Conservation (phyloP, 2,113 vertebrate genomes). For the Hippocampus guttulatus region DNA sequence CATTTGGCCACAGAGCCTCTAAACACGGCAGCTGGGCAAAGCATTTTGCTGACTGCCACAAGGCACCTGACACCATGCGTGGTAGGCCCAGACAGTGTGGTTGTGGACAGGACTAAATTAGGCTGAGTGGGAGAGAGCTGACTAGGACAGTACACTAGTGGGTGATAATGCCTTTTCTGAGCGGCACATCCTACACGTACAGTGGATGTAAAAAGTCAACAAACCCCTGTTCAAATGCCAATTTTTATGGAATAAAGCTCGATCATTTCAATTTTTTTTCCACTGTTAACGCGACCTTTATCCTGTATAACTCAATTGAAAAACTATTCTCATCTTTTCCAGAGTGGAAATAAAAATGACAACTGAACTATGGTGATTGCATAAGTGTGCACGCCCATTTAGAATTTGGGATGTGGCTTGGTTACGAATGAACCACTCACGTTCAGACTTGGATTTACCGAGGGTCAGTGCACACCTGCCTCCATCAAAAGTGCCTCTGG, state of each 20-base stretch:
- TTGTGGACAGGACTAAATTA: constrained; percentile 42
- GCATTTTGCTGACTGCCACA: constrained; percentile 73
- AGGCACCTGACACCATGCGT: constrained; percentile 78
- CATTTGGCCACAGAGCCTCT: constrained; percentile 67
- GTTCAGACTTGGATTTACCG: background rate
- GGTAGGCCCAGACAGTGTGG: constrained; percentile 60
- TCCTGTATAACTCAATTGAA: background rate
- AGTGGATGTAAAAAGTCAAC: background rate
- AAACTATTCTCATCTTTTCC: background rate
- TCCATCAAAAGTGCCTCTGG: background rate
- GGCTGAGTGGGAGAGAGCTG: constrained; percentile 29
- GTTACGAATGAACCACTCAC: too few species aligned
- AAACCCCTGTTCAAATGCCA: background rate
- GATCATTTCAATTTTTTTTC: background rate
- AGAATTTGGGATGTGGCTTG: background rate
- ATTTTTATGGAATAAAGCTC: background rate
- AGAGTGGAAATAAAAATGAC: background rate
- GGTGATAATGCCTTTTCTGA: constrained; percentile 19
- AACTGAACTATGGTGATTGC: too few species aligned
- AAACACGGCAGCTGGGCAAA: constrained; percentile 65
- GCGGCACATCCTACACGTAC: constrained; percentile 7
- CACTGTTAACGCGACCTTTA: background rate
- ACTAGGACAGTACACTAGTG: constrained; percentile 9
- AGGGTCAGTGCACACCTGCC: background rate
- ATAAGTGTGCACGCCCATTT: background rate